Conservation (phyloP, 2,888 invertebrate genomes). For the Achlya flavicornis region DNA sequence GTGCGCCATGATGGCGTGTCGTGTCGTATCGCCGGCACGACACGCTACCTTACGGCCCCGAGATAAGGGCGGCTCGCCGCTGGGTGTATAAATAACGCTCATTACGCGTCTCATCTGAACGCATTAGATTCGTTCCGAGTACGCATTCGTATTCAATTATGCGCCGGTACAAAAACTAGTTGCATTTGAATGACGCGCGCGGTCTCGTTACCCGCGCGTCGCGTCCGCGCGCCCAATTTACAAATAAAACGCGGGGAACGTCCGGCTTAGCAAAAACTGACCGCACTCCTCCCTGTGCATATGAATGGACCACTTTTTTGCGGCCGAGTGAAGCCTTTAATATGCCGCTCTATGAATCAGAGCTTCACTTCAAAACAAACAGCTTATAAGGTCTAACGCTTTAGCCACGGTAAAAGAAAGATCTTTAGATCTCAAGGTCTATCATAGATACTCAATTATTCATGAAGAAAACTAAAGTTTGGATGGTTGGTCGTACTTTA, state of each 20-base stretch:
- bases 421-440: too few species aligned
- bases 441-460: too few species aligned
- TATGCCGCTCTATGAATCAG: constrained; percentile 58
- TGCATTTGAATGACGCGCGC: constrained; percentile 75
- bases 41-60: not conserved
- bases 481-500: too few species aligned
- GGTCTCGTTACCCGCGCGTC: constrained; percentile 39
- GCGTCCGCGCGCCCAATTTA: constrained; percentile 78
- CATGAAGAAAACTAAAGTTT: too few species aligned
- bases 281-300: constrained; percentile 72
- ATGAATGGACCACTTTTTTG: constrained; percentile 79
- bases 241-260: constrained; percentile 81
- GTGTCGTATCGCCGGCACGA: not conserved
- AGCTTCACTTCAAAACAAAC: constrained; percentile 24
- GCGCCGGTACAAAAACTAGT: constrained; percentile 75
- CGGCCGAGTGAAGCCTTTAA: constrained; percentile 46
- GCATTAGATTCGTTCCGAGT: constrained; percentile 70
- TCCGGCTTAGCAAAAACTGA: constrained; percentile 77
- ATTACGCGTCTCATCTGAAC: constrained; percentile 55
- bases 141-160: constrained; percentile 77
- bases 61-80: not conserved
- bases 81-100: constrained; percentile 50
- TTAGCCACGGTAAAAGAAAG: too few species aligned
- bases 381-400: too few species aligned
- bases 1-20: constrained; percentile 27